A percentile compares a stretch with the other conserved stretches of the same genome.
Evolutionary conservation across 2,888 invertebrate genomes (phyloP).

Genomic region (Crossocerus cetratus): DNA sequence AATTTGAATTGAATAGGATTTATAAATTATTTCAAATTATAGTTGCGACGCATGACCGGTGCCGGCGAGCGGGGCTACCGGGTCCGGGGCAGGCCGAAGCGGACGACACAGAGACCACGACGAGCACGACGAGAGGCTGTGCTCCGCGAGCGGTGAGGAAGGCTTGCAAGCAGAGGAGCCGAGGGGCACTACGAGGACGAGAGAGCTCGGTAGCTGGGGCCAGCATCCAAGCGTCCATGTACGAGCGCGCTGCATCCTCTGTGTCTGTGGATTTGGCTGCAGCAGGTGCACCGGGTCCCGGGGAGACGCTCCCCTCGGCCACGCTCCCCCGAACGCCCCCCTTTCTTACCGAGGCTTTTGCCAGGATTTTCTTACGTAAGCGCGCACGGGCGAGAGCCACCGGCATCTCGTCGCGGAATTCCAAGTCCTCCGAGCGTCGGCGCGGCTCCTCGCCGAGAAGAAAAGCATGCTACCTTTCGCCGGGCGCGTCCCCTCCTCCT

Average conservation of each 20-base stretch:
- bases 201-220: conserved; percentile 4
- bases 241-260: conserved; percentile 26
- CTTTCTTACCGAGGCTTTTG: conserved; percentile 54
- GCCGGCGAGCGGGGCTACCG: conserved; percentile 46
- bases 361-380: conserved; percentile 61
- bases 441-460: conserved; percentile 43
- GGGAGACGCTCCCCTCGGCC: conserved; percentile 9
- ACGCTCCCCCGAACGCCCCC: conserved; percentile 11
- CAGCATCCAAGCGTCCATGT: conserved; percentile 36
- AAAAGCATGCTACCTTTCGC: conserved; percentile 39
- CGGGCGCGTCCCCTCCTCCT: background rate
- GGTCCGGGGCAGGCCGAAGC: conserved; percentile 26
- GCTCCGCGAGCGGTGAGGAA: background rate
- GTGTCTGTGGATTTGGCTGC: conserved; percentile 27
- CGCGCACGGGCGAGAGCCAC: conserved; percentile 38
- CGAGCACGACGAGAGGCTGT: conserved; percentile 23
- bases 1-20: conserved; percentile 78
- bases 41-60: conserved; percentile 73
- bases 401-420: conserved; percentile 57
- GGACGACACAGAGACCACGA: conserved; percentile 33
- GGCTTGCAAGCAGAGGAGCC: no score
- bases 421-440: conserved; percentile 57
- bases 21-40: conserved; percentile 78
- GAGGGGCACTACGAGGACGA: background rate
- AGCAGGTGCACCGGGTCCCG: conserved; percentile 47